phyloP scores from a whole-genome alignment of 2,888 invertebrate species.

The Drosophila nr. perissopoda region DNA sequence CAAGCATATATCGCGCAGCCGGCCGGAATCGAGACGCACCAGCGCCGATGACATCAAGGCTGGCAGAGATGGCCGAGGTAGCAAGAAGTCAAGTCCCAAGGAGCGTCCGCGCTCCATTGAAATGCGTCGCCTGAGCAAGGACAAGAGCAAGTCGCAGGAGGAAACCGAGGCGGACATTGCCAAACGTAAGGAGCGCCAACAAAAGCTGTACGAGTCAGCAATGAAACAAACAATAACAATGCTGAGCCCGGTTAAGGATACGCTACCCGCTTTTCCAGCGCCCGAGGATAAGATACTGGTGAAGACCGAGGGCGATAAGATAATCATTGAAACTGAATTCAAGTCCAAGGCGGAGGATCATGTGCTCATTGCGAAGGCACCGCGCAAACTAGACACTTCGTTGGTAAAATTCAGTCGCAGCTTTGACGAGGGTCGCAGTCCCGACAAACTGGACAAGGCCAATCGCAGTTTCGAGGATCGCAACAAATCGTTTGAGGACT shows the following conservation, averaged over 20 bases:
- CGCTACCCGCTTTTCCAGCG: constrained; percentile 89
- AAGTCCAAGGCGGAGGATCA: constrained; percentile 91
- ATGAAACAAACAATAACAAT: constrained; percentile 91
- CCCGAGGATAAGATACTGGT: constrained; percentile 91
- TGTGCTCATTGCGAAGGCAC: constrained; percentile 91
- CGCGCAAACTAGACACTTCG: constrained; percentile 89
- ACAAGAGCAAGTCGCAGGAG: constrained; percentile 90
- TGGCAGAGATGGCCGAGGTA: constrained; percentile 73
- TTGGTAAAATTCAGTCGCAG: constrained; percentile 87
- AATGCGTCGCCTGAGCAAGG: constrained; percentile 85
- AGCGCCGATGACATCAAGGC: constrained; percentile 84
- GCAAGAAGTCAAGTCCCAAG: constrained; percentile 87
- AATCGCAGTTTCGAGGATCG: constrained; percentile 89
- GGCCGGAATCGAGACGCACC: constrained; percentile 86
- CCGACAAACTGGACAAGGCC: constrained; percentile 86
- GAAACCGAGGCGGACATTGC: constrained; percentile 89
- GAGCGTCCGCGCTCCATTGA: constrained; percentile 90
- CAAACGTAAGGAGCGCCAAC: constrained; percentile 90
- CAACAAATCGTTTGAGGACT: constrained; percentile 88
- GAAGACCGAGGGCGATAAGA: constrained; percentile 89
- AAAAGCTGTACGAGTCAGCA: constrained; percentile 90
- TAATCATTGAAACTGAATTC: constrained; percentile 90
- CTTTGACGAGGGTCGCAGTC: constrained; percentile 87
- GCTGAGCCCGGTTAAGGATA: constrained; percentile 90
- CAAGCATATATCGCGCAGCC: constrained; percentile 77